Evolutionary conservation across 2,888 invertebrate species (phyloP).

Genomic region (Phaonia tiefii): DNA sequence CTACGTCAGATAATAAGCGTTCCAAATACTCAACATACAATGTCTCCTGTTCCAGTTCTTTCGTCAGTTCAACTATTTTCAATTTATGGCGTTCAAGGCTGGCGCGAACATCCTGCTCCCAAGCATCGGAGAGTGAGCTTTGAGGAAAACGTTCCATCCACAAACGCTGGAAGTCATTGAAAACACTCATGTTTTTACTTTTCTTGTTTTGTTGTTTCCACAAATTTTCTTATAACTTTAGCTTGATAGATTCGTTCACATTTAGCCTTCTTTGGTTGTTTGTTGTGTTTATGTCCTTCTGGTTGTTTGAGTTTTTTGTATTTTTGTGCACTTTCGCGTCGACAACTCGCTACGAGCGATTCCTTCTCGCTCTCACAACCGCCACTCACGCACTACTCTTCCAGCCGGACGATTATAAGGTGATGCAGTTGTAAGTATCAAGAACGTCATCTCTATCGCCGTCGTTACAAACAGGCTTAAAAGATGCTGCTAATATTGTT

Average conservation of each 20-base stretch:
- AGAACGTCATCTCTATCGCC: slow-evolving; percentile 4
- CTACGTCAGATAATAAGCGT: slow-evolving; percentile 91
- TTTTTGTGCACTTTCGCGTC: slow-evolving; percentile 8
- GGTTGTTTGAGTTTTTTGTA: slow-evolving; percentile 1
- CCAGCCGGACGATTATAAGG: not conserved
- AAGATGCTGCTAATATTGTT: slow-evolving; percentile 8
- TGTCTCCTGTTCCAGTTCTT: slow-evolving; percentile 94
- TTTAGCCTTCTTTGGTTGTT: slow-evolving; percentile 14
- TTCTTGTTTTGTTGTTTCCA: slow-evolving; percentile 4
- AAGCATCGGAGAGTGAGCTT: slow-evolving; percentile 93
- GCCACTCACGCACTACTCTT: not conserved
- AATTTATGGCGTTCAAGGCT: slow-evolving; percentile 94
- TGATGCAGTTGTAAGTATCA: not conserved
- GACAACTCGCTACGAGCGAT: not conserved
- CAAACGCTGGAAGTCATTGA: slow-evolving; percentile 94
- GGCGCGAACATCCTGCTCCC: slow-evolving; percentile 95
- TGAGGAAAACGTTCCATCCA: slow-evolving; percentile 96
- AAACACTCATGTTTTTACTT: slow-evolving; percentile 87
- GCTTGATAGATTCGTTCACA: not conserved
- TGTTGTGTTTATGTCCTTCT: slow-evolving; percentile 12
- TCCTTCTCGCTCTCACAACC: slow-evolving; percentile 1
- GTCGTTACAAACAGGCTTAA: slow-evolving; percentile 2
- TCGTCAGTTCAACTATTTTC: slow-evolving; percentile 89
- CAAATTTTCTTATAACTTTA: too few relatives aligned
- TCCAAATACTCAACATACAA: slow-evolving; percentile 95